A percentile compares a stretch with the other conserved stretches of the same genome.
These are phyloP conservation scores for Chrysolina americana DNA, from an alignment of 2,888 invertebrate genomes.

Conservation along the genomic window DNA sequence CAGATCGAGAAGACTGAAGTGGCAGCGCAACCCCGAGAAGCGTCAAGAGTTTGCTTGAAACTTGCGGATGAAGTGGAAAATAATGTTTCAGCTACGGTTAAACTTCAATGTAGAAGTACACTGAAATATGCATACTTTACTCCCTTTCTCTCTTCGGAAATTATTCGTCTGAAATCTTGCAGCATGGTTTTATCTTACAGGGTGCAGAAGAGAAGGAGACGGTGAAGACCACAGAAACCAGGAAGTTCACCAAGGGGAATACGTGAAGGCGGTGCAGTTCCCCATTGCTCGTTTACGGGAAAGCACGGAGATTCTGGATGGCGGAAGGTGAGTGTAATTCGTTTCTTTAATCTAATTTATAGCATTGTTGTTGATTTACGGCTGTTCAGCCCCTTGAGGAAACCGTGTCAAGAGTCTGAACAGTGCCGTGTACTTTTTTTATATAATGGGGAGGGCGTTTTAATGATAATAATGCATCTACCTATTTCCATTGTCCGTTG, in stretches of 20 bases:
- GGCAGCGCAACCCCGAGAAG: too few relatives aligned
- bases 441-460: too few relatives aligned
- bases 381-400: not conserved
- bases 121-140: not conserved
- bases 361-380: not conserved
- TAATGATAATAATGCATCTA: too few relatives aligned
- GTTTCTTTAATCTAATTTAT: slow-evolving; percentile 8
- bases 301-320: slow-evolving; percentile 51
- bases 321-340: slow-evolving; percentile 38
- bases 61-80: too few relatives aligned
- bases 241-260: slow-evolving; percentile 40
- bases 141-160: not conserved
- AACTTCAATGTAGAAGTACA: not conserved
- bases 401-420: too few relatives aligned
- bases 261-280: slow-evolving; percentile 34
- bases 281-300: slow-evolving; percentile 54
- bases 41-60: too few relatives aligned
- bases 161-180: not conserved
- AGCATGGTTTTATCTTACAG: slow-evolving; percentile 49
- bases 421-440: too few relatives aligned
- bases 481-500: too few relatives aligned
- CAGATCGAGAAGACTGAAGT: too few relatives aligned
- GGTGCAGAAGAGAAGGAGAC: slow-evolving; percentile 65
- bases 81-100: too few relatives aligned
- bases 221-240: slow-evolving; percentile 53